A percentile compares a stretch with the other conserved stretches of the same genome.
These are phyloP conservation scores for Alces alces DNA, from an alignment of 2,113 vertebrate species.

Conservation along the genomic window DNA sequence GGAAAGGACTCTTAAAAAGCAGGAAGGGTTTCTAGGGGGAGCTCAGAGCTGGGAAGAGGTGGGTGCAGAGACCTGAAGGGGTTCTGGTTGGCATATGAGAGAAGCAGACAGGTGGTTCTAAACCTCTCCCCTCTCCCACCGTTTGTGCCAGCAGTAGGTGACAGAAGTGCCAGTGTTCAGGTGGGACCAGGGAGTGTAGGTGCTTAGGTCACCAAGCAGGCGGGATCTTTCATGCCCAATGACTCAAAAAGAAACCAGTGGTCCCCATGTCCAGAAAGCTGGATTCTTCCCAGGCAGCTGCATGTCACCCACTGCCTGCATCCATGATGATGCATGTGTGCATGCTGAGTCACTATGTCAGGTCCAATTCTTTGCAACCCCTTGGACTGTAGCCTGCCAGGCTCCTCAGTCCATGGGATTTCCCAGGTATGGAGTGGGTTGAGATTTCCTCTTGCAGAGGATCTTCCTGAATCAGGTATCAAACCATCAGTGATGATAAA, in stretches of 20 bases:
- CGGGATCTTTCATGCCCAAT: neutral
- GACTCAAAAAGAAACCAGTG: neutral
- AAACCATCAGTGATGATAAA: neutral
- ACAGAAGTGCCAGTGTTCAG: neutral
- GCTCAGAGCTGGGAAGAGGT: neutral
- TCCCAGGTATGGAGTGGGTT: neutral
- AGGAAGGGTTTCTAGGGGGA: neutral
- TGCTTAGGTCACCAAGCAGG: neutral
- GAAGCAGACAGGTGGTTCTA: neutral
- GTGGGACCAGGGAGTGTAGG: neutral
- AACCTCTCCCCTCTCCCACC: neutral
- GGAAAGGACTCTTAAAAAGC: neutral
- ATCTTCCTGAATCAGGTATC: neutral
- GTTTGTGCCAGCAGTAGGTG: neutral
- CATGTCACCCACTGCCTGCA: neutral
- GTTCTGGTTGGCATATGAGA: neutral
- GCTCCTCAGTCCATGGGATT: neutral
- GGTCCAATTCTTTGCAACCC: neutral
- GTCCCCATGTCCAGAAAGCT: neutral
- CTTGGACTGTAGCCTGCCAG: neutral
- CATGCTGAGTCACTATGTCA: rapidly evolving
- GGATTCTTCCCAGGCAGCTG: neutral
- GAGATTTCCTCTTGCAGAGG: neutral
- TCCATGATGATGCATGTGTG: neutral
- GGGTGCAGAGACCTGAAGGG: neutral